Evolutionary conservation across 2,797 vertebrate genomes (phyloP), one percentile per base, ranked within the genome.

Genomic region (Takifugu rubripes): DNA sequence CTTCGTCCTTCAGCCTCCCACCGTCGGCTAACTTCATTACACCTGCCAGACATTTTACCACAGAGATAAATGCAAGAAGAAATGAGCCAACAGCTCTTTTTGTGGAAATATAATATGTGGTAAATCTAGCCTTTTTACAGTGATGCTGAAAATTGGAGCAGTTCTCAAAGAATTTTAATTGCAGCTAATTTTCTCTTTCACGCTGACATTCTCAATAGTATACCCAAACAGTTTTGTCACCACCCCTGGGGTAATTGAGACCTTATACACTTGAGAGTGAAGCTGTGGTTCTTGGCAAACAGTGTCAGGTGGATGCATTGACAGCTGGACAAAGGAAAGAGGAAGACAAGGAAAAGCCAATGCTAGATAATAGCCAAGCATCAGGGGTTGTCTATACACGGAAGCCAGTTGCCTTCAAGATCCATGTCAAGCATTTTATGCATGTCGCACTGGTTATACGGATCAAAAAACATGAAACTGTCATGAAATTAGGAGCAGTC

Each of bases 1-100:
- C 17, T 5, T 31, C 31, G 83, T 67, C 85, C 85, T 88, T 84
- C 66, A 76, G 64, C 65, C 64, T 74, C 58, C 75, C 54, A 29
- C 73, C 52, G 72, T 75, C 72, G 50, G 62, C 75, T 59, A 49
- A 63, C 68, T 78, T 73, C 58, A 66, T 61, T 74, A 68, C 15
- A 56, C 31, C 53, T 73, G 79, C 66, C 70, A 67, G 48, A 59
- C 5, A 5, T 64, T 71, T 67, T 51, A 56, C 11, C 57, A 48
- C 49, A 52, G 57, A 68, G 44, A 66, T 57, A 55, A 66, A 71
- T 33, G 64, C 16, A 31, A 56, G 47, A 24, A 48, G 27, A 63
- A 68, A 62, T 47, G 26, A 74, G 47, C 53, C 21, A 40, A 26
- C 16, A 17, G 29, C 58, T 61, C 14, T 27, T 26, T 49, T 59